Evolutionary conservation across 2,888 invertebrate species (phyloP), one percentile per base, ranked within the genome.

Genomic region (Phorcus lineatus): DNA sequence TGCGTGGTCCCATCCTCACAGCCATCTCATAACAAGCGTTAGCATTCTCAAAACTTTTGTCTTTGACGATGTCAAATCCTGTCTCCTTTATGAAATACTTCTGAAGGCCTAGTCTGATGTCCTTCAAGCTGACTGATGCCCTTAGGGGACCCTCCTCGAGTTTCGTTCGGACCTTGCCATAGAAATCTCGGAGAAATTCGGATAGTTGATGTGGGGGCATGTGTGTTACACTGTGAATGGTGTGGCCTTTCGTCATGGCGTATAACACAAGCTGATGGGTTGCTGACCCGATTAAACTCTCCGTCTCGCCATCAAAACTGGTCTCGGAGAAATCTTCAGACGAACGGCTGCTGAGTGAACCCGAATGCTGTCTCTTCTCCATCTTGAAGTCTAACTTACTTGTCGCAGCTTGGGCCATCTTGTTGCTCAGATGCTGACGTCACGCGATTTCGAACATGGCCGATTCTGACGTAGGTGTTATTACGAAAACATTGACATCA

Each of bases 101-200:
- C 53, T 88, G 87, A 55, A 90, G 81, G 31, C 89, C 90, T 3
- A 84, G 81, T 22, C 90, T 80, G 28, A 90, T 78, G 74, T 88
- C 85, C 62, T 86, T 86, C 70, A 89, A 77, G 22, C 85, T 84
- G 13, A 81, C 80, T 7, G 84, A 76, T 3, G 82, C 86, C 16
- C 85, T 84, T 11, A 81, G 79, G 2, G 84, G 77, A 2, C 83
- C 86, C 11, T 87, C 85, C n/a, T 85, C 85, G 54, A 81, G 79
- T 74, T 86, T 86, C 62, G 86, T 83, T 81, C 85, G 88, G 31
- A 88, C 81, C 80, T 86, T 84, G 22, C 83, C 82, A 81, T 90
- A 90, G 80, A 90, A 90, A 78, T 90, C 88, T 75, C 88, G 86
- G 74, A 90, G 84, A 83, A 90, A 88, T 22, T 87, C 88, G 28